Base-by-base conservation (phyloP, 2,888 invertebrate species). In the Plagiodera versicolora region DNA sequence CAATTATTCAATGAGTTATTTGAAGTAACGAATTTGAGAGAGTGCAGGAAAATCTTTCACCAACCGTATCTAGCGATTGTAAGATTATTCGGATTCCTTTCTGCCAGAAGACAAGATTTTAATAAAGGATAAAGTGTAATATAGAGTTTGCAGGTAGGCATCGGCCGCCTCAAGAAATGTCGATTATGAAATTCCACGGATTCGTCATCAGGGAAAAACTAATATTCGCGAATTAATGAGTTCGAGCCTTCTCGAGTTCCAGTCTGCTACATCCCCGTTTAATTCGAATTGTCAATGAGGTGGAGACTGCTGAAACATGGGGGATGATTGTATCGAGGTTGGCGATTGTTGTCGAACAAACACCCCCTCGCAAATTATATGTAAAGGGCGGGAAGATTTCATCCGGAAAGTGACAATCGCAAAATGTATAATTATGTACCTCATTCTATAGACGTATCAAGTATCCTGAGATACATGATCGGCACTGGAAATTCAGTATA, bases 261-360 rank as follows among this genome's bases (percentile, higher is more conserved):
- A 58, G 62, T 56, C 56, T 52, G 58, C 58, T 62, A 62, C 58
- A 58, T 48, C 62, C 58, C 62, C 46, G 51, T 58, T 58, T 58
- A 58, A 62, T 62, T 58, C 46, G 46, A 56, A 62, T 62, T 58
- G 62, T 62, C 62, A 58, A 62, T 58, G 62, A 62, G 58, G 35
- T 62, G 58, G 58, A 54, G 58, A 62, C 58, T 58, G 58, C 58
- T 58, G 62, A 62, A 62, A 62, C 62, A 56, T 58, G 56, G 55
- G 56, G 58, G 58, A 39, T 46, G 58, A 53, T 58, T 58, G 45
- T 58, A 48, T 58, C 58, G 58, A 30, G 58, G 58, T 53, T 50
- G 58, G 47, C 58, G 48, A 58, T 53, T 39, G 47, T 53, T 39
- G 58, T 53, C 32, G 48, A 47, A 39, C 48, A 53, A 48, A 53